phyloP scores from a whole-genome alignment of 2,113 vertebrate species.

The Nipponia nippon region DNA sequence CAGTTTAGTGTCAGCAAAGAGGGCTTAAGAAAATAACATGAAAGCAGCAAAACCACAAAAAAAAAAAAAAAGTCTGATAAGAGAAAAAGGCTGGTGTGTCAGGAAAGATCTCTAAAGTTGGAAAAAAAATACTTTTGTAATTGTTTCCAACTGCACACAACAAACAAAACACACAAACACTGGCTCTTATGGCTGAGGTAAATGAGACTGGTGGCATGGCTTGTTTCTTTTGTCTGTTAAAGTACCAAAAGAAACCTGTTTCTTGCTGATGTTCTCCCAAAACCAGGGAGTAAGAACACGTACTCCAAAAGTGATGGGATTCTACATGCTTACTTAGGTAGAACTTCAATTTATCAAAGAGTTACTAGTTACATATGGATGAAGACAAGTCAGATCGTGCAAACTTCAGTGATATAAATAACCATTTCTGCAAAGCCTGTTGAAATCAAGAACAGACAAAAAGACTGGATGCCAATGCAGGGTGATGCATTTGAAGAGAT shows the following conservation, averaged over 20 bases:
- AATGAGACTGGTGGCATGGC: not conserved
- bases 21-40: slow-evolving; percentile 27
- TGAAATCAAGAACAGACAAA: not conserved
- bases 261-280: not conserved
- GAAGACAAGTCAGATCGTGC: not conserved
- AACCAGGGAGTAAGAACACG: not conserved
- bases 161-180: not conserved
- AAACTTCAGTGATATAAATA: not conserved
- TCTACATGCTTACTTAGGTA: not conserved
- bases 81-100: not conserved
- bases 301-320: not conserved
- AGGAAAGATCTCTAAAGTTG: not conserved
- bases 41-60: slow-evolving; percentile 1
- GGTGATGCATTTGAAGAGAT: not conserved
- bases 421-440: not conserved
- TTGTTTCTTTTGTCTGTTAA: not conserved
- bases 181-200: not conserved
- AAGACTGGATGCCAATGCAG: not conserved
- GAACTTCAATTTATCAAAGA: not conserved
- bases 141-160: not conserved
- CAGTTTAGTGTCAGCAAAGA: slow-evolving; percentile 30
- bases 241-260: not conserved
- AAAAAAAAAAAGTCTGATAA: not conserved
- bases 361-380: not conserved
- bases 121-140: not conserved